Conservation (phyloP, 2,888 invertebrate species). For the Entomobrya proxima region DNA sequence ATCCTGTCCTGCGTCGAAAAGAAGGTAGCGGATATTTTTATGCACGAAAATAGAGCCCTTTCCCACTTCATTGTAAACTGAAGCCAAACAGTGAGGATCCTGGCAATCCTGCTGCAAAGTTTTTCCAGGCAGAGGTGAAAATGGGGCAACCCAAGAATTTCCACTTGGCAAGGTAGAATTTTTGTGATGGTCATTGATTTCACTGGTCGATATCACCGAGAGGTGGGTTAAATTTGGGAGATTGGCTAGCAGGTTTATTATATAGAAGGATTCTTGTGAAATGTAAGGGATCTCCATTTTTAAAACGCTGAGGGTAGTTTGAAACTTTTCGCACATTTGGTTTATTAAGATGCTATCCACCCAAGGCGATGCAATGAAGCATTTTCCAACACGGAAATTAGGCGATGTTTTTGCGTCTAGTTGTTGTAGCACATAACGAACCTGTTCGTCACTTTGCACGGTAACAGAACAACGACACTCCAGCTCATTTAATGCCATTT, state of each 20-base stretch:
- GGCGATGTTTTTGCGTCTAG: neutral
- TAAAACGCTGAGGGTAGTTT: constrained; percentile 11
- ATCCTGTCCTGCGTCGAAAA: constrained; percentile 13
- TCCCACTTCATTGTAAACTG: neutral
- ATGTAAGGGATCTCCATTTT: neutral
- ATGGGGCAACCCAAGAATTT: neutral
- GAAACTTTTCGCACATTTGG: neutral
- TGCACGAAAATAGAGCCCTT: neutral
- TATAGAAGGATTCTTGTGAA: neutral
- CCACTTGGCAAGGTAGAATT: constrained; percentile 2
- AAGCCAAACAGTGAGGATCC: neutral
- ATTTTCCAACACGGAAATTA: constrained; percentile 29
- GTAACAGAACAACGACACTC: constrained; percentile 19
- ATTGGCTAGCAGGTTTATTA: neutral
- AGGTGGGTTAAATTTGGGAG: constrained; percentile 38
- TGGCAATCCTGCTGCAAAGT: neutral
- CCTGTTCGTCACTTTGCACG: neutral
- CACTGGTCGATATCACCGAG: neutral
- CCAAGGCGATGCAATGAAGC: neutral
- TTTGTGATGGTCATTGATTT: neutral
- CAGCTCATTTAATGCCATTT: constrained; percentile 23
- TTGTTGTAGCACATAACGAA: constrained; percentile 13
- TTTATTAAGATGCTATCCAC: neutral
- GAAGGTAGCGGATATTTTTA: constrained; percentile 6
- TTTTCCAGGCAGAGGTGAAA: neutral